Percentiles rank a stretch among this genome's conserved stretches.
phyloP scores from a whole-genome alignment of 2,113 vertebrate species.

The Chauna torquata region DNA sequence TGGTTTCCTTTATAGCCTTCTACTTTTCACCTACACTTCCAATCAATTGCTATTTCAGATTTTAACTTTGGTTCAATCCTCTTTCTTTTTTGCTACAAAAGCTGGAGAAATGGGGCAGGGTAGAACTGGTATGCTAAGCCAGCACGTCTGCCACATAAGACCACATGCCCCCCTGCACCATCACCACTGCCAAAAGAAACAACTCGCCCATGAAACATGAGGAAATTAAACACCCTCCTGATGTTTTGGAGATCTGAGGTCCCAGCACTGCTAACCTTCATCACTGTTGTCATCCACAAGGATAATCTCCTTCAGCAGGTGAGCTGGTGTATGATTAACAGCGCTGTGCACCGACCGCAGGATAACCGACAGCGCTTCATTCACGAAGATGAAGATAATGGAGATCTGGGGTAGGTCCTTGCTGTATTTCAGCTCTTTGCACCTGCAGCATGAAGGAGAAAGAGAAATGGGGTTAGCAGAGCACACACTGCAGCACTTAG shows the following conservation, averaged over 20 bases:
- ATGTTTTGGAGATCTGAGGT: not conserved
- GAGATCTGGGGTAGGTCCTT: constrained; percentile 95
- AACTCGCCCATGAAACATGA: not conserved
- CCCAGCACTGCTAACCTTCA: constrained; percentile 78
- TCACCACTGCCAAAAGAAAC: fast-evolving
- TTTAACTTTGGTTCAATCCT: not conserved
- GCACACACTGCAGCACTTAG: fast-evolving
- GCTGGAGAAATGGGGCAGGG: not conserved
- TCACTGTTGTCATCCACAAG: constrained; percentile 97
- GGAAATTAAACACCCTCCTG: not conserved
- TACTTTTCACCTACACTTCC: not conserved
- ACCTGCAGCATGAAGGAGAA: constrained; percentile 72
- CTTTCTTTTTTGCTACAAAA: not conserved
- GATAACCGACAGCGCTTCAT: constrained; percentile 96
- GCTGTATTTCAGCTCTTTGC: constrained; percentile 87
- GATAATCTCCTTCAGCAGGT: constrained; percentile 96
- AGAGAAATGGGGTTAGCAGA: not conserved
- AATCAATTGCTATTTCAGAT: not conserved
- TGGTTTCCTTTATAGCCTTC: not conserved
- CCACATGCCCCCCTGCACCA: fast-evolving
- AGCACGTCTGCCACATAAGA: not conserved
- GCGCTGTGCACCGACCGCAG: constrained; percentile 94
- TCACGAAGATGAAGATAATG: constrained; percentile 98
- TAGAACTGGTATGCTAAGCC: not conserved
- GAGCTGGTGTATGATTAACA: constrained; percentile 92